Percentiles rank a stretch among this genome's conserved stretches.
phyloP scores from a whole-genome alignment of 2,113 vertebrate genomes.

The Oostethus manadensis region DNA sequence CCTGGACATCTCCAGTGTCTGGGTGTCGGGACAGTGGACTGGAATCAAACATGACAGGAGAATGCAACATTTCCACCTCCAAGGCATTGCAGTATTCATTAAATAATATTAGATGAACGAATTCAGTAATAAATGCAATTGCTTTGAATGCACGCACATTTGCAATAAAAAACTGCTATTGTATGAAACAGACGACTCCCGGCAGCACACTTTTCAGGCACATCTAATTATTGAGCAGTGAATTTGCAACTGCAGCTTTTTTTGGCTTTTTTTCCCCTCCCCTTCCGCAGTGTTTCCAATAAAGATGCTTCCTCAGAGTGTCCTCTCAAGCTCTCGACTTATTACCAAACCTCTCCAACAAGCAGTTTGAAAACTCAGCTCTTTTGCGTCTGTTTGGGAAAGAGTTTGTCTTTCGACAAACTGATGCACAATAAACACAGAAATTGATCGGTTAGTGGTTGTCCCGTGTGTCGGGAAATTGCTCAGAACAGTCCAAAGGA shows the following conservation, averaged over 20 bases:
- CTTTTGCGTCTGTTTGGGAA: conserved; percentile 29
- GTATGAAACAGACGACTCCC: conserved; percentile 28
- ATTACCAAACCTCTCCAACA: conserved; percentile 43
- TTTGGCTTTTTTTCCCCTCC: conserved; percentile 26
- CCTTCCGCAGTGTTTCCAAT: conserved; percentile 31
- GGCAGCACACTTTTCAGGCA: conserved; percentile 32
- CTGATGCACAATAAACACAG: background rate
- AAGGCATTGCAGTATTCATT: too few species aligned
- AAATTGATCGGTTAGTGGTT: conserved; percentile 4
- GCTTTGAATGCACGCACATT: conserved; percentile 1
- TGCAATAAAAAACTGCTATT: conserved; percentile 15
- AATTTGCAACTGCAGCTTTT: conserved; percentile 40
- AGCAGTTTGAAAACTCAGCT: conserved; percentile 38
- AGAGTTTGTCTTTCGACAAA: conserved; percentile 14
- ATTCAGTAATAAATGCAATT: too few species aligned
- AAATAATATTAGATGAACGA: too few species aligned
- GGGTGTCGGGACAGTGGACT: too few species aligned
- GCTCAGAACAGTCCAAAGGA: background rate
- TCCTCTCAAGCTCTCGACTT: conserved; percentile 36
- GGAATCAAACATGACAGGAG: too few species aligned
- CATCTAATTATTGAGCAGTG: conserved; percentile 43
- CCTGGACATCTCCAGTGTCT: too few species aligned
- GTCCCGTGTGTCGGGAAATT: background rate
- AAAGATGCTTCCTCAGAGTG: conserved; percentile 42
- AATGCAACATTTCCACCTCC: too few species aligned